Conservation (phyloP, 1,140 invertebrate species). For the Bombus confusus region DNA sequence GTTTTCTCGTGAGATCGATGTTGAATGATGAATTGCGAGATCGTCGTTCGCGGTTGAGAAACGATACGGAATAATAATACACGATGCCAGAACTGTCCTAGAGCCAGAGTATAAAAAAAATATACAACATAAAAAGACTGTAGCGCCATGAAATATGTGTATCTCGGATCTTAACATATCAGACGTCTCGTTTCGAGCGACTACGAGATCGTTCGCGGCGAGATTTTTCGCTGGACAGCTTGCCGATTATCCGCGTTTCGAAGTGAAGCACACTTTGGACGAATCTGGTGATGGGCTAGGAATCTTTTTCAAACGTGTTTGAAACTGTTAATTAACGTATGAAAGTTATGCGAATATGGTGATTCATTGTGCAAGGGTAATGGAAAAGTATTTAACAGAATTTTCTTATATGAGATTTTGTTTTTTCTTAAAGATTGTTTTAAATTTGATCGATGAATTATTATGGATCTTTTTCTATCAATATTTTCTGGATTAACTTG, state of each 20-base stretch:
- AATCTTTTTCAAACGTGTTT: background rate
- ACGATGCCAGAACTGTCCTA: constrained; percentile 29
- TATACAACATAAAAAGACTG: constrained; percentile 51
- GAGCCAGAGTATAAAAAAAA: constrained; percentile 5
- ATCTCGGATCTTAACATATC: constrained; percentile 66
- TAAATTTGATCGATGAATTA: background rate
- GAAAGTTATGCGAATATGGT: background rate
- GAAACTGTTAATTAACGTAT: background rate
- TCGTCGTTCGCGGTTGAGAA: constrained; percentile 11
- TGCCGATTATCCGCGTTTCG: background rate
- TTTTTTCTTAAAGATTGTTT: background rate
- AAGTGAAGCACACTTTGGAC: background rate
- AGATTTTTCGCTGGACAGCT: constrained; percentile 31
- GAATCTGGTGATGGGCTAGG: background rate
- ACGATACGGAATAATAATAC: background rate
- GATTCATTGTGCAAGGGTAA: background rate
- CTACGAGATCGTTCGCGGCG: constrained; percentile 36
- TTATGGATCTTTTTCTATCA: background rate
- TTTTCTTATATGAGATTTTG: background rate
- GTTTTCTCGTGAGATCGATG: constrained; percentile 3
- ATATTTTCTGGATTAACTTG: too few species aligned
- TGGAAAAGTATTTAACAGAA: background rate
- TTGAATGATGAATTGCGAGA: constrained; percentile 37
- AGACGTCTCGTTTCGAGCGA: constrained; percentile 55
- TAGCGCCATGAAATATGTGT: constrained; percentile 47